phyloP scores from a whole-genome alignment of 2,797 vertebrate genomes.

The Sebastes baramenuke region DNA sequence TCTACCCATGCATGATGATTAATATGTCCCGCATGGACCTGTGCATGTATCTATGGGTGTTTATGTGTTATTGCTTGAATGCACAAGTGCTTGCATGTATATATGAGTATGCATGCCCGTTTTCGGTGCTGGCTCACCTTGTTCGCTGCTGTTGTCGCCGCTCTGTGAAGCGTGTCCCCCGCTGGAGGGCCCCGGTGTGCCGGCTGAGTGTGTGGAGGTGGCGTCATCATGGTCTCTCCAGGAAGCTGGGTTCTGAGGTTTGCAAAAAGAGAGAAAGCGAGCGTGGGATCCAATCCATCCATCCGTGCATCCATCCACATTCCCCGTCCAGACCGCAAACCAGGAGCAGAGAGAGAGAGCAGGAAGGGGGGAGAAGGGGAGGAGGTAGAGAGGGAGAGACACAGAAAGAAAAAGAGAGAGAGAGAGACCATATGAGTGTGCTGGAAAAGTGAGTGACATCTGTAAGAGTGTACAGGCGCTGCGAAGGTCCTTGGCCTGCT shows the following conservation, averaged over 20 bases:
- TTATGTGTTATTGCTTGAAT: constrained; percentile 5
- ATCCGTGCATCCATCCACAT: constrained; percentile 78
- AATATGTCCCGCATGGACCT: constrained; percentile 59
- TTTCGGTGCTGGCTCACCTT: constrained; percentile 89
- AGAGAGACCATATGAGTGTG: constrained; percentile 85
- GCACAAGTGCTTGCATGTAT: constrained; percentile 16
- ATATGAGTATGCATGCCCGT: constrained; percentile 14
- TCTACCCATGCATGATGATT: constrained; percentile 46
- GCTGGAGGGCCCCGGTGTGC: constrained; percentile 99
- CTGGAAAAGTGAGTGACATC: constrained; percentile 76
- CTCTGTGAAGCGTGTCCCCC: constrained; percentile 99
- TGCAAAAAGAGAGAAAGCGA: constrained; percentile 75
- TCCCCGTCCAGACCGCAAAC: constrained; percentile 80
- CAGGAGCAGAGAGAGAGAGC: constrained; percentile 80
- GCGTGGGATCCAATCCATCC: constrained; percentile 70
- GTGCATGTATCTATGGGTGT: constrained; percentile 32
- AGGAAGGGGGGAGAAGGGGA: constrained; percentile 25
- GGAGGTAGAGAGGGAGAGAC: constrained; percentile 35
- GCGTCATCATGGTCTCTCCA: constrained; percentile 99
- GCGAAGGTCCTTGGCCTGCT: constrained; percentile 64
- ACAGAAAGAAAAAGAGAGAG: constrained; percentile 52
- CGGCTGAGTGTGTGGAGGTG: constrained; percentile 98
- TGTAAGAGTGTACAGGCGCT: constrained; percentile 64
- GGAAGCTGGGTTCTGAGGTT: constrained; percentile 97
- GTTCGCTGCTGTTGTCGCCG: constrained; percentile 99